Evolutionary conservation across 2,113 vertebrate genomes (phyloP).

Genomic region (Ceyx margarethae): DNA sequence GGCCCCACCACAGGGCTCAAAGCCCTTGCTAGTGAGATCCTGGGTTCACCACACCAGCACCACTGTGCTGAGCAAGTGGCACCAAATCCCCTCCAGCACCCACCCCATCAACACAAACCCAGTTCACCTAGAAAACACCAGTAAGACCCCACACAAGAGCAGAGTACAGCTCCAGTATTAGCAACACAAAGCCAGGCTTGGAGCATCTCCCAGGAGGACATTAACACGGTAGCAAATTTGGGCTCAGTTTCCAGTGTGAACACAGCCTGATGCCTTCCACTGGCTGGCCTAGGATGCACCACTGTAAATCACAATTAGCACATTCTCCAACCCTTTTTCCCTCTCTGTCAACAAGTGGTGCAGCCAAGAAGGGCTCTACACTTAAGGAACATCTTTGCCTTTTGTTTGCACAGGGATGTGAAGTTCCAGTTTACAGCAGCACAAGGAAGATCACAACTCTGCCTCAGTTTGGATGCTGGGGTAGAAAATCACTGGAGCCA

Average conservation of each 20-base stretch:
- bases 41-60: neutral
- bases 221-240: neutral
- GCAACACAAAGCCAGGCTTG: neutral
- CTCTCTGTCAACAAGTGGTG: neutral
- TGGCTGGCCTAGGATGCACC: accelerated
- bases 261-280: neutral
- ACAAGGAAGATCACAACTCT: neutral
- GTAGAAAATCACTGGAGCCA: neutral
- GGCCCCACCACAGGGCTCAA: neutral
- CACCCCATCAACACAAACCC: neutral
- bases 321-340: neutral
- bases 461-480: neutral
- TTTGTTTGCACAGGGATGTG: neutral
- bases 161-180: neutral
- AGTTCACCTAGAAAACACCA: neutral
- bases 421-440: neutral
- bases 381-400: neutral
- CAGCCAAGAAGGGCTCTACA: neutral
- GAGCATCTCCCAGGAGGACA: neutral
- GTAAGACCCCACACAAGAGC: accelerated
- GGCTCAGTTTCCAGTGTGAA: accelerated
- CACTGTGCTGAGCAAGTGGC: accelerated
- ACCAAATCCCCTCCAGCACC: neutral
- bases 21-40: neutral
- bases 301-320: neutral